These are phyloP conservation scores for Acrocephalus kingi DNA, from an alignment of 2,113 vertebrate genomes.

Conservation along the genomic window DNA sequence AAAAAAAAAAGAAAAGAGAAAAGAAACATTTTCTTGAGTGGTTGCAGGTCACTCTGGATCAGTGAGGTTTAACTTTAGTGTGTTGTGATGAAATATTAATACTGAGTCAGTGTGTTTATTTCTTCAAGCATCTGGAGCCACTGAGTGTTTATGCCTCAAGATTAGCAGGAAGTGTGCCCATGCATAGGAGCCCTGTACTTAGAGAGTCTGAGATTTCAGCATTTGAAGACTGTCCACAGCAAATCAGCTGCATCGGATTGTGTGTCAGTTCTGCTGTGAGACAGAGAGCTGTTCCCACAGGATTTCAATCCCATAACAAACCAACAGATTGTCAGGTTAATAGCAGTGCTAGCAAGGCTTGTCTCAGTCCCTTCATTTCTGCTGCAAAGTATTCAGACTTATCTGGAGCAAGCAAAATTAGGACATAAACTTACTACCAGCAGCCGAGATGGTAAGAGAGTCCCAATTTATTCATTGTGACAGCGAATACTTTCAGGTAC, in stretches of 20 bases:
- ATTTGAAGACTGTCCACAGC: slow-evolving; percentile 15
- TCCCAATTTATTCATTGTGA: background rate
- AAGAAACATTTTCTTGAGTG: slow-evolving; percentile 75
- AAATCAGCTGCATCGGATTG: slow-evolving; percentile 20
- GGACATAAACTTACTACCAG: background rate
- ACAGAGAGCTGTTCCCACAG: background rate
- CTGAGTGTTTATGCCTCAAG: slow-evolving; percentile 67
- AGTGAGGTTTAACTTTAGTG: slow-evolving; percentile 73
- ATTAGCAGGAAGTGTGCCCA: slow-evolving; percentile 70
- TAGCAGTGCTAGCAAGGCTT: background rate
- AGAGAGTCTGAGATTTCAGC: slow-evolving; percentile 58
- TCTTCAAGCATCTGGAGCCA: slow-evolving; percentile 71
- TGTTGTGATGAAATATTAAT: slow-evolving; percentile 80
- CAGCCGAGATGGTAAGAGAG: background rate
- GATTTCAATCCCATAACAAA: background rate
- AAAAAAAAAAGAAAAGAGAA: slow-evolving; percentile 31
- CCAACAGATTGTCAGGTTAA: slow-evolving; percentile 11
- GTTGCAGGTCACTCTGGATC: slow-evolving; percentile 76
- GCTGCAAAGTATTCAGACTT: background rate
- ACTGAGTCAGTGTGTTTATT: slow-evolving; percentile 71
- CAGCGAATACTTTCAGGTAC: background rate
- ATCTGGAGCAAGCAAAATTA: slow-evolving; percentile 13
- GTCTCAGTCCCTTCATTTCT: background rate
- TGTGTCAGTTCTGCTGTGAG: slow-evolving; percentile 34
- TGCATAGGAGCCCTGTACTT: slow-evolving; percentile 58